Evolutionary conservation across 2,888 invertebrate species (phyloP).

Genomic region (Sycophila texana): DNA sequence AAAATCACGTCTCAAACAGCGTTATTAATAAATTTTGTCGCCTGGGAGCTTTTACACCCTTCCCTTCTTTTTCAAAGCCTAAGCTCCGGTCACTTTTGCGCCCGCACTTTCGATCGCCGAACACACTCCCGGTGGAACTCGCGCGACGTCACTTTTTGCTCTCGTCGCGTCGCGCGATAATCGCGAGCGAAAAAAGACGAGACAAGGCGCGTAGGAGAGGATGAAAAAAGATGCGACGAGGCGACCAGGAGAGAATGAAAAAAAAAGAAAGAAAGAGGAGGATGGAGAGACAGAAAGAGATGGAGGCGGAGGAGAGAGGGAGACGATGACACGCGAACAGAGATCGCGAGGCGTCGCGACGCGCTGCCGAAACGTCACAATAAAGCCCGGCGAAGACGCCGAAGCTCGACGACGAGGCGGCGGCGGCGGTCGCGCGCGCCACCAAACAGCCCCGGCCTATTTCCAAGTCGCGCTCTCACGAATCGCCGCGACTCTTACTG

Average conservation of each 20-base stretch:
- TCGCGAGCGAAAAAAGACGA: neutral
- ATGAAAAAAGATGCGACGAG: neutral
- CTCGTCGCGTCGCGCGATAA: neutral
- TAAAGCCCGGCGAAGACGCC: conserved; percentile 30
- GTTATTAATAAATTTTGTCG: too few relatives aligned
- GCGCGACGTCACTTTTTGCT: neutral
- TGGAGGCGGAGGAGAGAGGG: neutral
- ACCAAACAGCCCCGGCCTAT: conserved; percentile 55
- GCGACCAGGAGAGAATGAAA: neutral
- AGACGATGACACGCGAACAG: conserved; percentile 22
- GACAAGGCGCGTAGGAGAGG: neutral
- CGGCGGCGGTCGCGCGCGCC: conserved; percentile 24
- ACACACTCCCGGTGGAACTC: too few relatives aligned
- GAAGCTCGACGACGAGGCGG: conserved; percentile 6
- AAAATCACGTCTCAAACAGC: too few relatives aligned
- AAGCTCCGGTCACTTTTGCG: neutral
- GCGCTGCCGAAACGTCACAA: conserved; percentile 50
- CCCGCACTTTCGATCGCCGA: neutral
- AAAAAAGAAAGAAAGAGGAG: neutral
- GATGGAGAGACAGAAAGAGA: neutral
- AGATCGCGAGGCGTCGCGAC: conserved; percentile 34
- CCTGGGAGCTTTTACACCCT: too few relatives aligned
- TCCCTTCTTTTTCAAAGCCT: too few relatives aligned
- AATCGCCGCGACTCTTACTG: too few relatives aligned
- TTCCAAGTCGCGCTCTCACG: conserved; percentile 15